These are phyloP conservation scores for Strigamia transsilvanica DNA, from an alignment of 2,888 invertebrate genomes.

Conservation along the genomic window DNA sequence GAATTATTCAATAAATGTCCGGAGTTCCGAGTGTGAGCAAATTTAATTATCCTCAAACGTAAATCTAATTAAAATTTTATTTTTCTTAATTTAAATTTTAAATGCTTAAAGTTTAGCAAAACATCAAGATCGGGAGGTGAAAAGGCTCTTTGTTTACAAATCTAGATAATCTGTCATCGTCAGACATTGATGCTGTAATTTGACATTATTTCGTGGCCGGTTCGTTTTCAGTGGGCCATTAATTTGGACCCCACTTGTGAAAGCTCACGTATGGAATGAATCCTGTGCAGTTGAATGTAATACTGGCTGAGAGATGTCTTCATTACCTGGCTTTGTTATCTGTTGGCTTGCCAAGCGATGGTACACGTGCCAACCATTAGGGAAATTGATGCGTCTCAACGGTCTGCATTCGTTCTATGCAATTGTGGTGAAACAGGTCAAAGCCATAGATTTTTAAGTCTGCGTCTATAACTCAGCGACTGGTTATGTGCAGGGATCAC, in stretches of 20 bases:
- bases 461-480: constrained; percentile 21
- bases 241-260: constrained; percentile 5
- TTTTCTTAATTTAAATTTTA: neutral
- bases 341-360: constrained; percentile 28
- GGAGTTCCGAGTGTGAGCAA: neutral
- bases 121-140: neutral
- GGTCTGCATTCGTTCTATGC: constrained; percentile 39
- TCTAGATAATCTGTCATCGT: neutral
- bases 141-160: neutral
- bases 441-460: constrained; percentile 42
- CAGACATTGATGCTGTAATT: constrained; percentile 12
- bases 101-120: neutral
- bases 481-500: constrained; percentile 7
- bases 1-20: neutral
- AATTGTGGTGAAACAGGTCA: constrained; percentile 44
- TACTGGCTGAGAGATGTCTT: constrained; percentile 27
- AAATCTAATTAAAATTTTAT: constrained; percentile 9
- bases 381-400: constrained; percentile 39
- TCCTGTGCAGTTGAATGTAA: neutral
- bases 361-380: constrained; percentile 40
- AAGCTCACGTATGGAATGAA: constrained; percentile 29
- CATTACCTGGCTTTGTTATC: constrained; percentile 44
- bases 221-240: neutral
- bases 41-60: neutral
- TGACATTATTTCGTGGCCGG: constrained; percentile 10